A percentile compares a stretch with the other conserved stretches of the same genome.
phyloP scores from a whole-genome alignment of 2,888 invertebrate species.

The Caenorhabditis macrosperma region DNA sequence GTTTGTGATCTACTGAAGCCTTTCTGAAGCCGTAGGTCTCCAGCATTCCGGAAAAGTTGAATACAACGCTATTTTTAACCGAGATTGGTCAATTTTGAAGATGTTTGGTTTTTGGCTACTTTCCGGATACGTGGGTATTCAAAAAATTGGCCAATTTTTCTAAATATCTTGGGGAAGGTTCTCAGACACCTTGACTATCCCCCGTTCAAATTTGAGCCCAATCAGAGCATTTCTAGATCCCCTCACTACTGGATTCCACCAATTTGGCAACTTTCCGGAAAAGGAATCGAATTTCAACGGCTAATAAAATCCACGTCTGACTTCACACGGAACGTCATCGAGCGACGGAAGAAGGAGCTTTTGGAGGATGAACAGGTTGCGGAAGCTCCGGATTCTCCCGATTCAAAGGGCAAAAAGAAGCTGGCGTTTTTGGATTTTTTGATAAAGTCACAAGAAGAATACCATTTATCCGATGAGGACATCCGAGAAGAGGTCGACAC shows the following conservation, averaged over 20 bases:
- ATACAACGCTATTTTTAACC: too few relatives aligned
- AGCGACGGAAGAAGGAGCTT: conserved; percentile 23
- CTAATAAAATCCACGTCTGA: conserved; percentile 63
- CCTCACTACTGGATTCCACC: conserved; percentile 81
- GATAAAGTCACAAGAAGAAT: conserved; percentile 80
- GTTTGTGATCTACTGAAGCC: conserved; percentile 2
- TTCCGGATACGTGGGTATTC: too few relatives aligned
- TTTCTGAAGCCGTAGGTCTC: too few relatives aligned
- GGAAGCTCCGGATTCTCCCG: background rate
- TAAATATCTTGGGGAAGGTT: too few relatives aligned
- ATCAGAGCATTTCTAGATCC: conserved; percentile 10
- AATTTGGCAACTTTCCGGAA: conserved; percentile 84
- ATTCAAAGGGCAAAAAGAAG: conserved; percentile 13
- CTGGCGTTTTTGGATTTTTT: conserved; percentile 82
- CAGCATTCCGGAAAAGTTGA: background rate
- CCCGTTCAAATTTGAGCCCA: conserved; percentile 82
- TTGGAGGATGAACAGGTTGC: background rate
- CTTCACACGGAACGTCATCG: conserved; percentile 68
- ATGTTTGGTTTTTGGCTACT: too few relatives aligned
- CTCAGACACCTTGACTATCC: background rate
- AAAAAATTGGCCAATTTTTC: too few relatives aligned
- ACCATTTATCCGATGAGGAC: conserved; percentile 80
- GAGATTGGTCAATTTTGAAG: too few relatives aligned
- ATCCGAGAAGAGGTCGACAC: conserved; percentile 81
- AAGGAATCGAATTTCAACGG: conserved; percentile 74